phyloP scores from a whole-genome alignment of 2,113 vertebrate species.

The Camelus bactrianus region DNA sequence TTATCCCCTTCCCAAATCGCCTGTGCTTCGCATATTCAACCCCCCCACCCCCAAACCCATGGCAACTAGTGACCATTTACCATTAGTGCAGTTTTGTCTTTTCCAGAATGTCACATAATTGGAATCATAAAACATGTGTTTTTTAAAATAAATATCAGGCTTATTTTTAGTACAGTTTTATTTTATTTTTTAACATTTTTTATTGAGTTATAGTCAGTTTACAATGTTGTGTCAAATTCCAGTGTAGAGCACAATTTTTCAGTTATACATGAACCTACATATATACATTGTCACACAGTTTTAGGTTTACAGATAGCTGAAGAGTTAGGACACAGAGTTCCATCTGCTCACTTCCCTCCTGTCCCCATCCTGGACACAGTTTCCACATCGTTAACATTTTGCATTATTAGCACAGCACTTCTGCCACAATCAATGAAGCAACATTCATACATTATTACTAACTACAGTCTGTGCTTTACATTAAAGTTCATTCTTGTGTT shows the following conservation, averaged over 20 bases:
- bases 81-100: background rate
- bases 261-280: no score
- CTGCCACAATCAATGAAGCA: background rate
- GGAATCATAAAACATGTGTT: background rate
- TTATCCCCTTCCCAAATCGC: fast-evolving
- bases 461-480: no score
- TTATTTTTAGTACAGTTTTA: background rate
- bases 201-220: no score
- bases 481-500: background rate
- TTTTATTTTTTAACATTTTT: background rate
- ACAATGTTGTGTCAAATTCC: no score
- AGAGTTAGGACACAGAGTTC: background rate
- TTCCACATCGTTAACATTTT: background rate
- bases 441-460: background rate
- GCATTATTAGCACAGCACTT: background rate
- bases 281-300: background rate
- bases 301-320: background rate
- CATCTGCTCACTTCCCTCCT: background rate
- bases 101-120: background rate
- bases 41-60: no score
- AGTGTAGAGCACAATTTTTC: no score
- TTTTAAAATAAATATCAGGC: background rate
- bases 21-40: background rate
- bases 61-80: background rate
- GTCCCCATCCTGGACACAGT: background rate